These are phyloP conservation scores for Beroe ovata DNA, from an alignment of 37 sponge, comb jelly and placozoan genomes.

Conservation along the genomic window DNA sequence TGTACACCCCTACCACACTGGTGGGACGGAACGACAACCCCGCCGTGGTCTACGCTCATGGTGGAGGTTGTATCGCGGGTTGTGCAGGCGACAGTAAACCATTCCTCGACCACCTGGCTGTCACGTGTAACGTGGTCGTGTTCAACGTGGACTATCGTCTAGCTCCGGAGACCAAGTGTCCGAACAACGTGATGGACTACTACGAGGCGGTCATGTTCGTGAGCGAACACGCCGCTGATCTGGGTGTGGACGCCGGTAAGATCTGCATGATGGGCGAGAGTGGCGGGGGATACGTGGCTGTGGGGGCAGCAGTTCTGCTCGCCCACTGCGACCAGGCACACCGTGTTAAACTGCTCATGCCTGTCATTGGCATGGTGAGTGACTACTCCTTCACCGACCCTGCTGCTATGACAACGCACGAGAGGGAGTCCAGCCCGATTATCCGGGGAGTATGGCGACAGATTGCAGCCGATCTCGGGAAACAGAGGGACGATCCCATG, in stretches of 20 bases:
- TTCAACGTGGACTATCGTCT: constrained; percentile 37
- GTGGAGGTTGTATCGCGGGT: constrained; percentile 17
- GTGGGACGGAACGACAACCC: background rate
- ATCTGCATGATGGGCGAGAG: constrained; percentile 27
- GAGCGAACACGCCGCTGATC: background rate
- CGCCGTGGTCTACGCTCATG: background rate
- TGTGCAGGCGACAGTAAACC: background rate
- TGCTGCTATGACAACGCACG: background rate
- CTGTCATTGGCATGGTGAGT: background rate
- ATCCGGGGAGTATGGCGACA: background rate
- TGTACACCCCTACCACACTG: constrained; percentile 8
- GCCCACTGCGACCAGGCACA: constrained; percentile 4
- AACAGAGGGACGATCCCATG: background rate
- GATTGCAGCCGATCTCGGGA: background rate
- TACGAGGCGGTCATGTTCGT: constrained; percentile 16
- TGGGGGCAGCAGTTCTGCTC: constrained; percentile 7
- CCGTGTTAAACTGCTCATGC: background rate
- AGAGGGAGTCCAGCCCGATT: background rate
- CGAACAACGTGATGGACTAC: constrained; percentile 51
- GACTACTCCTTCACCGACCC: constrained; percentile 32
- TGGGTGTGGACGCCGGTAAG: background rate
- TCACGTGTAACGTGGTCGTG: constrained; percentile 14
- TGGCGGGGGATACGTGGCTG: constrained; percentile 2
- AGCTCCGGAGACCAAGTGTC: constrained; percentile 31
- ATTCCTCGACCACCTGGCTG: constrained; percentile 15